Percentiles rank a stretch among this genome's conserved stretches.
These are phyloP conservation scores for human (Homo sapiens) DNA, from an alignment of 2,113 vertebrate species.

Conservation along the genomic window GRCh38 chr2:168713501-168714000, in stretches of 20 bases:
- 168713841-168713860: background rate
- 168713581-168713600: background rate
- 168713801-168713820: background rate
- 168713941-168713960: background rate
- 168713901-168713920: background rate
- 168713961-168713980: background rate
- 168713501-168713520: slow-evolving; percentile 17
- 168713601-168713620: background rate
- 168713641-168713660: background rate
- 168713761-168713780: too few species aligned
- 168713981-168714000: background rate
- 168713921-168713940: background rate
- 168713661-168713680: background rate
- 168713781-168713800: background rate
- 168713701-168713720: background rate
- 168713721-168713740: too few species aligned
- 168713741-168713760: too few species aligned
- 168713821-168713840: background rate
- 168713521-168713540: background rate
- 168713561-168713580: background rate
- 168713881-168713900: background rate
- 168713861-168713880: background rate
- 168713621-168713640: background rate
- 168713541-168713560: background rate
- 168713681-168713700: background rate